These are phyloP conservation scores for Fulmarus glacialis DNA, from an alignment of 2,113 vertebrate species.

Conservation along the genomic window DNA sequence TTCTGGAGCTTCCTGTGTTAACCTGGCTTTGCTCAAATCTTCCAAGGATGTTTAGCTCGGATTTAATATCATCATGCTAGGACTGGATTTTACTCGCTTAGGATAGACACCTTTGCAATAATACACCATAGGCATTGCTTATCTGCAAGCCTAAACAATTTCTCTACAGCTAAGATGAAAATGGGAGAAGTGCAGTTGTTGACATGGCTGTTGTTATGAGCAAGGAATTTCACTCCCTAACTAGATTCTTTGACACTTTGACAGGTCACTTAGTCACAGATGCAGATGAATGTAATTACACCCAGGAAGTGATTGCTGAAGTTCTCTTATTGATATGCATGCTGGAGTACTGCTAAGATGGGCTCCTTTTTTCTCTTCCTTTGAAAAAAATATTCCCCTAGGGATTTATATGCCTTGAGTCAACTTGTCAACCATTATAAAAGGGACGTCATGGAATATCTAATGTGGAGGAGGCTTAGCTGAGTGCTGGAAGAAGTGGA, in stretches of 20 bases:
- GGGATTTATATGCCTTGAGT: constrained; percentile 27
- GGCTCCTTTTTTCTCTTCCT: not conserved
- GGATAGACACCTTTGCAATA: not conserved
- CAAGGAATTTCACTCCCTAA: not conserved
- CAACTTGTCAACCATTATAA: constrained; percentile 42
- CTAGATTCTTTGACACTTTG: constrained; percentile 39
- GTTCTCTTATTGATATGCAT: constrained; percentile 46
- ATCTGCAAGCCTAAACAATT: not conserved
- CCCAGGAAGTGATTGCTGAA: constrained; percentile 45
- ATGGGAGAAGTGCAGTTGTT: not conserved
- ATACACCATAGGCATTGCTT: not conserved
- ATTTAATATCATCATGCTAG: not conserved
- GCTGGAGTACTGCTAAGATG: not conserved
- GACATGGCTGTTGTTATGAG: not conserved
- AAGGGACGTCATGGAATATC: constrained; percentile 22
- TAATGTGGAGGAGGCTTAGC: constrained; percentile 5
- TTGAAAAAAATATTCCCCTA: not conserved
- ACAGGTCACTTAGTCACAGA: constrained; percentile 59
- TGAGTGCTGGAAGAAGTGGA: not conserved
- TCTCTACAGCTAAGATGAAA: not conserved
- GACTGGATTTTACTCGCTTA: not conserved
- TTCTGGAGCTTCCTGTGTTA: not conserved
- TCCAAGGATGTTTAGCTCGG: not conserved
- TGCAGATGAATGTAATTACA: constrained; percentile 52
- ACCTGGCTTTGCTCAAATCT: not conserved